Percentiles rank a stretch among this genome's conserved stretches.
Evolutionary conservation across 1,140 invertebrate genomes (phyloP).

Genomic region (Maniola jurtina): DNA sequence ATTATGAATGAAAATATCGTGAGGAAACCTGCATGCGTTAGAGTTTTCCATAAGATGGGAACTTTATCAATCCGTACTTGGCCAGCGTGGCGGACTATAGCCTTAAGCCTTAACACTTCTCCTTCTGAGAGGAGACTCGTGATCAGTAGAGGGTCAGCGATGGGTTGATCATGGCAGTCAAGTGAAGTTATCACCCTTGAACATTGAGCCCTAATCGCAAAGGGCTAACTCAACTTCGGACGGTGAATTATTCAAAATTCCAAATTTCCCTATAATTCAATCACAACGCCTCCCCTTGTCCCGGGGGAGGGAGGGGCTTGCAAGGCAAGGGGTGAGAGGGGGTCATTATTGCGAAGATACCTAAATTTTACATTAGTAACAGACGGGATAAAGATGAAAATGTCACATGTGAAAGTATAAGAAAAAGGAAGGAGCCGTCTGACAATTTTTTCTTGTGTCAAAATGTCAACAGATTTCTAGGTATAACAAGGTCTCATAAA

Average conservation of each 20-base stretch:
- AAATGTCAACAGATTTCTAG: too few relatives aligned
- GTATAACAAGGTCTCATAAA: too few relatives aligned
- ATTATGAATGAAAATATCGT: too few relatives aligned
- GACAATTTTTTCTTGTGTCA: too few relatives aligned
- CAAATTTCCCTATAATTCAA: conserved; percentile 76
- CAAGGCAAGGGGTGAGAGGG: conserved; percentile 28
- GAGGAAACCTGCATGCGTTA: too few relatives aligned
- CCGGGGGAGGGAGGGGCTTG: conserved; percentile 29
- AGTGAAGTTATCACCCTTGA: conserved; percentile 19
- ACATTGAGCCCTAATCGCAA: conserved; percentile 39
- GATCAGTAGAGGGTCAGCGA: too few relatives aligned
- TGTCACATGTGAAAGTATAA: background rate
- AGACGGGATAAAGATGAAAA: background rate
- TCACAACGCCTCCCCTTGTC: conserved; percentile 51
- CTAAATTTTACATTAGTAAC: background rate
- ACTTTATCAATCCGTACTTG: too few relatives aligned
- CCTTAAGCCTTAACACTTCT: too few relatives aligned
- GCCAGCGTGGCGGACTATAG: too few relatives aligned
- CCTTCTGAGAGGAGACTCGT: too few relatives aligned
- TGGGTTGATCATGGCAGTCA: background rate
- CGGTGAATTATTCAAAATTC: conserved; percentile 73
- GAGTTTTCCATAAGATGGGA: too few relatives aligned
- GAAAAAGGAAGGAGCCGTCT: too few relatives aligned
- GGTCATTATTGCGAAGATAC: conserved; percentile 40
- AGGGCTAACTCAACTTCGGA: conserved; percentile 55